A percentile compares a stretch with the other conserved stretches of the same genome.
Evolutionary conservation across 2,113 vertebrate species (phyloP).

Genomic region (Ophthalmolycus amberensis): DNA sequence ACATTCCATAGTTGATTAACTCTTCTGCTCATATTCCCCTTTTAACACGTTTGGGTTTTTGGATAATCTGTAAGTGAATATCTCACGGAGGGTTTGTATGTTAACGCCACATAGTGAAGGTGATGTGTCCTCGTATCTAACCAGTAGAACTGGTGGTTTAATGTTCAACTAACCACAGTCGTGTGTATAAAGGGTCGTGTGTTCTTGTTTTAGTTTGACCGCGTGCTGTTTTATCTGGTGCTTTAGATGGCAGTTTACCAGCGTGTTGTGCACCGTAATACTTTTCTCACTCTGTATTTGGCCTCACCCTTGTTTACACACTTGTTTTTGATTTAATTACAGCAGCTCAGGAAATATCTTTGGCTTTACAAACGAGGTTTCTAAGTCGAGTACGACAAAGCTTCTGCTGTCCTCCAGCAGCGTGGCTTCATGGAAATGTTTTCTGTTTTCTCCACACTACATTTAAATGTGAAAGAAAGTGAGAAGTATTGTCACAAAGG

Average conservation of each 20-base stretch:
- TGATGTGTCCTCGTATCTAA: slow-evolving; percentile 1
- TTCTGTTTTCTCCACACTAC: background rate
- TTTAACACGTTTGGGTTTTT: background rate
- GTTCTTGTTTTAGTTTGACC: background rate
- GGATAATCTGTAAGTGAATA: background rate
- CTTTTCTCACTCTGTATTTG: background rate
- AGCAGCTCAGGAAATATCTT: background rate
- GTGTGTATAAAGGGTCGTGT: background rate
- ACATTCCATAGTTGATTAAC: slow-evolving; percentile 19
- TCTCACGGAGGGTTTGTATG: background rate
- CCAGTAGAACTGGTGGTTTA: slow-evolving; percentile 20
- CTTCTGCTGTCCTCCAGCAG: background rate
- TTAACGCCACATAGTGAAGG: background rate
- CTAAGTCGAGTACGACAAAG: background rate
- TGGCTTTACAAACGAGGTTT: background rate
- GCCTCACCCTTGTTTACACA: background rate
- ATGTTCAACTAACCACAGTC: slow-evolving; percentile 39
- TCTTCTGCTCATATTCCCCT: background rate
- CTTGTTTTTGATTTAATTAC: background rate
- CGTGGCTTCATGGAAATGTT: background rate
- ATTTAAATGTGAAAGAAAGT: background rate
- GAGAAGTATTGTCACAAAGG: background rate
- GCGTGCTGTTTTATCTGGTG: no score
- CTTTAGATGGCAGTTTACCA: background rate
- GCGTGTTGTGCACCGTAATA: background rate